Conservation (phyloP, 37 sponge, comb jelly and placozoan genomes). For the Aplysina aerophoba region DNA sequence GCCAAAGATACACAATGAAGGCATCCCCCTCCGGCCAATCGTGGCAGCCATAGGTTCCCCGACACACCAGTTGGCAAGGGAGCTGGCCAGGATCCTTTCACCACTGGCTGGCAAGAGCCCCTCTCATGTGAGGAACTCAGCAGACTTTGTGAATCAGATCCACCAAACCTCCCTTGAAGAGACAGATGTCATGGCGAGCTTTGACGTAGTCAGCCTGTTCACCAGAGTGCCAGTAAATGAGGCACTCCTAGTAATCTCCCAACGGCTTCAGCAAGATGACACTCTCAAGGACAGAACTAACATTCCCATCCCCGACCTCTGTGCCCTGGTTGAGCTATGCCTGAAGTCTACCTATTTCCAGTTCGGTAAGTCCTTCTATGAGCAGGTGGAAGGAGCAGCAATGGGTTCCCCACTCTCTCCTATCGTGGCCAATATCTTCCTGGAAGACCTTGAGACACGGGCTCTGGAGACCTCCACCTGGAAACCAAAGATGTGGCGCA, state of each 20-base stretch:
- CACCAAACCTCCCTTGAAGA: conserved; percentile 2
- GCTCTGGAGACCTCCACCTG: background rate
- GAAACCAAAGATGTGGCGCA: conserved; percentile 1
- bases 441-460: conserved; percentile 5
- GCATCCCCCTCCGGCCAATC: conserved; percentile 21
- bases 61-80: conserved; percentile 14
- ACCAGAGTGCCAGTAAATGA: conserved; percentile 24
- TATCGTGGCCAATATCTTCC: conserved; percentile 2
- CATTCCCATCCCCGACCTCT: conserved; percentile 8
- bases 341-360: conserved; percentile 11
- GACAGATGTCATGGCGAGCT: conserved; percentile 4
- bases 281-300: background rate
- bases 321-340: conserved; percentile 12
- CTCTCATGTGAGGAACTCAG: conserved; percentile 16
- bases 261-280: background rate
- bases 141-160: conserved; percentile 10
- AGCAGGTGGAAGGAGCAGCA: conserved; percentile 31
- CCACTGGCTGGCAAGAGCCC: conserved; percentile 15
- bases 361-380: conserved; percentile 15
- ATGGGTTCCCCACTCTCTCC: conserved; percentile 37
- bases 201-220: conserved; percentile 26
- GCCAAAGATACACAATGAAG: conserved; percentile 21
- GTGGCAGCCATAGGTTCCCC: conserved; percentile 31
- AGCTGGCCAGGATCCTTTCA: conserved; percentile 11
- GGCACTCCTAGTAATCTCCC: conserved; percentile 12